A percentile compares a stretch with the other conserved stretches of the same genome.
phyloP scores from a whole-genome alignment of 2,113 vertebrate species.

The Cynoglossus semilaevis region DNA sequence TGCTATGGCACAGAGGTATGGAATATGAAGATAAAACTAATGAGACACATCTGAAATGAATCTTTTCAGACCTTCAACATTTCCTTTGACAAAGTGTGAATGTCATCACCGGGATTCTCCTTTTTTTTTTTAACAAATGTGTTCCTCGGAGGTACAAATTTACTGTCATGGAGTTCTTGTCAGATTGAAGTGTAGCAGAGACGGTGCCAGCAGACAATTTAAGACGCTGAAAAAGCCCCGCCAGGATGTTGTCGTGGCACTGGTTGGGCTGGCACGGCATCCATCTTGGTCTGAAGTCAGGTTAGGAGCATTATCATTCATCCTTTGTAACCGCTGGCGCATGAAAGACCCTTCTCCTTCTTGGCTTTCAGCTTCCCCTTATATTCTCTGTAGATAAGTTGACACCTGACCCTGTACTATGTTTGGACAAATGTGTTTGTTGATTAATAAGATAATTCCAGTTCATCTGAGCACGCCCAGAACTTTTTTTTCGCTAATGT shows the following conservation, averaged over 20 bases:
- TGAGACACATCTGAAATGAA: not conserved
- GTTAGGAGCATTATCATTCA: not conserved
- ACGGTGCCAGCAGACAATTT: not conserved
- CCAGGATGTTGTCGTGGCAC: not conserved
- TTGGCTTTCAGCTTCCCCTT: not conserved
- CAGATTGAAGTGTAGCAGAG: not conserved
- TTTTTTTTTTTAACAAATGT: not conserved
- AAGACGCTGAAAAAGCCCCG: not conserved
- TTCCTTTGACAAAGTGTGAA: not conserved
- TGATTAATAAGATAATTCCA: no score
- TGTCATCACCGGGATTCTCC: not conserved
- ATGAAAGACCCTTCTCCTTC: not conserved
- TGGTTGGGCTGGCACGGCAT: not conserved
- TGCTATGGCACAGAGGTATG: not conserved
- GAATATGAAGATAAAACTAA: conserved; percentile 7
- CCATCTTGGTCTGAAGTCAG: not conserved
- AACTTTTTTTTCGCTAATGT: no score
- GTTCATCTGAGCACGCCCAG: no score
- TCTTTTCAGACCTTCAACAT: not conserved
- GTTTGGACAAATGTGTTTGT: no score
- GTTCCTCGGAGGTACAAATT: not conserved
- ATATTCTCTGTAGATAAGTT: no score
- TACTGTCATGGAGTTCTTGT: not conserved
- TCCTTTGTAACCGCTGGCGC: conserved; percentile 1
- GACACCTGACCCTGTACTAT: no score